These are phyloP conservation scores for Rhagophthalmus giganteus DNA, from an alignment of 2,888 invertebrate genomes.

Conservation along the genomic window DNA sequence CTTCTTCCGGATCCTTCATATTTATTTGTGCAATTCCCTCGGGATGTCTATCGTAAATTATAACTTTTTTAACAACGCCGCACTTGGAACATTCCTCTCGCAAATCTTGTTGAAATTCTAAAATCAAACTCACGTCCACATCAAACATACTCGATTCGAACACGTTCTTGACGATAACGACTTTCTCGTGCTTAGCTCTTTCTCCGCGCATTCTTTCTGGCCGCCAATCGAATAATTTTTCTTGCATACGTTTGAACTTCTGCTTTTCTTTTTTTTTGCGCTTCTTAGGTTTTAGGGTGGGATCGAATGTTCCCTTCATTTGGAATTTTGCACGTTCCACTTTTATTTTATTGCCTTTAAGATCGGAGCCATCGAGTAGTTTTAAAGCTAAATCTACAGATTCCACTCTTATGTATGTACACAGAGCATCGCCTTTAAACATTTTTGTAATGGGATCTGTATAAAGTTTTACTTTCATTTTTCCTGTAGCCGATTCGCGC, in stretches of 20 bases:
- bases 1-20: slow-evolving; percentile 88
- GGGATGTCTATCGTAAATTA: slow-evolving; percentile 88
- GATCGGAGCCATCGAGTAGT: slow-evolving; percentile 84
- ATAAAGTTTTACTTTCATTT: slow-evolving; percentile 91
- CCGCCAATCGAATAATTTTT: slow-evolving; percentile 95
- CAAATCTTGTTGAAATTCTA: slow-evolving; percentile 90
- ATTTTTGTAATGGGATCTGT: slow-evolving; percentile 74
- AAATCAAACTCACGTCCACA: slow-evolving; percentile 81
- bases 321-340: slow-evolving; percentile 94
- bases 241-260: slow-evolving; percentile 87
- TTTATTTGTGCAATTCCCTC: slow-evolving; percentile 93
- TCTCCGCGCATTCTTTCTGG: slow-evolving; percentile 89
- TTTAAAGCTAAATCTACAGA: slow-evolving; percentile 92
- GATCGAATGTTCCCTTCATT: slow-evolving; percentile 93
- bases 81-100: slow-evolving; percentile 87
- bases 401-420: slow-evolving; percentile 94
- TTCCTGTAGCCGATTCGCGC: slow-evolving; percentile 77
- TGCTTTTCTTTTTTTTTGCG: slow-evolving; percentile 88
- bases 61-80: slow-evolving; percentile 89
- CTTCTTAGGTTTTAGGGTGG: slow-evolving; percentile 86
- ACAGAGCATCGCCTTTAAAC: slow-evolving; percentile 94
- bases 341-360: slow-evolving; percentile 77
- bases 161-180: slow-evolving; percentile 91
- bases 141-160: slow-evolving; percentile 90
- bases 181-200: slow-evolving; percentile 83